These are phyloP conservation scores for Leptosomus discolor DNA, from an alignment of 2,113 vertebrate species.

Conservation along the genomic window DNA sequence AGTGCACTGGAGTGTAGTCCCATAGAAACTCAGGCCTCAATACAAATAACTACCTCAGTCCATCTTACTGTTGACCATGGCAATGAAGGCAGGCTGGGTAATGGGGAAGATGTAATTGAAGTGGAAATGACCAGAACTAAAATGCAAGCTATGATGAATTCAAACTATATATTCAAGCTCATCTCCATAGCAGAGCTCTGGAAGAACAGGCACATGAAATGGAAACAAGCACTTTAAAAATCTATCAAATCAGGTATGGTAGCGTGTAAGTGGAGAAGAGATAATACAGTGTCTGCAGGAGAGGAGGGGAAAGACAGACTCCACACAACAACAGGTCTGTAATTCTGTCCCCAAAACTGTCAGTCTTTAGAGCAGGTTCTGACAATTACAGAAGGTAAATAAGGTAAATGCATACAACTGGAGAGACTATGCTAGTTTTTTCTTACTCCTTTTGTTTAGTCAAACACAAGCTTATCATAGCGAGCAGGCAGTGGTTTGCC, in stretches of 20 bases:
- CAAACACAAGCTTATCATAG: not conserved
- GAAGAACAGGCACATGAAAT: not conserved
- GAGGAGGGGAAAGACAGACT: not conserved
- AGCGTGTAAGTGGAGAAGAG: not conserved
- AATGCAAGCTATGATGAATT: conserved; percentile 15
- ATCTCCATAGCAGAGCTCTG: conserved; percentile 3
- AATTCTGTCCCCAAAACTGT: not conserved
- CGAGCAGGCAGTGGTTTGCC: not conserved
- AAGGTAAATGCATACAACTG: not conserved
- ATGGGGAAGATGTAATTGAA: conserved; percentile 21
- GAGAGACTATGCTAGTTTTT: not conserved
- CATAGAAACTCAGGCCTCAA: not conserved
- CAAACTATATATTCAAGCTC: not conserved
- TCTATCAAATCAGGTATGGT: not conserved
- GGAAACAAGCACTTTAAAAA: not conserved
- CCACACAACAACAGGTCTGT: not conserved
- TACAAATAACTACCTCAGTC: conserved; percentile 45
- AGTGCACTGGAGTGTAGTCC: not conserved
- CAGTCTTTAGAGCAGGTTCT: not conserved
- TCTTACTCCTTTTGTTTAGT: not conserved
- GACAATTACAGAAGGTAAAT: not conserved
- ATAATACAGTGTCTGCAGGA: not conserved
- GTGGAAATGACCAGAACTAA: conserved; percentile 43
- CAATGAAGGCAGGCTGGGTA: not conserved
- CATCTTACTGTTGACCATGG: conserved; percentile 14